Evolutionary conservation across 2,888 invertebrate genomes (phyloP), one percentile per base, ranked within the genome.

Genomic region (Barypeithes pellucidus): DNA sequence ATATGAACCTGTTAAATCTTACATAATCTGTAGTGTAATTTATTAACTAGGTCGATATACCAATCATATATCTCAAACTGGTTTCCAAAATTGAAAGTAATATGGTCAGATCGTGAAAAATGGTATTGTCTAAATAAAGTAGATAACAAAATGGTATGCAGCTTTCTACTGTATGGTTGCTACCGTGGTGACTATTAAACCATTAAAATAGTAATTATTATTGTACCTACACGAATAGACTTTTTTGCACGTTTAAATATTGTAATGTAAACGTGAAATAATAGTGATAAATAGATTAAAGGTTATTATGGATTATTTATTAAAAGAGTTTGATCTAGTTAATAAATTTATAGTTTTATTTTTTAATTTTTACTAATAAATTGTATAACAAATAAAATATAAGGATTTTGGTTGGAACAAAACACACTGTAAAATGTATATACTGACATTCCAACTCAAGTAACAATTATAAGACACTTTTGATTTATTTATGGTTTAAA

Each of bases 61-160:
- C 63, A 63, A 50, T 68, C 60, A 16, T 43, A 76, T 75, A 65
- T 73, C 70, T 76, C 66, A 74, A 76, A 78, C 78, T 76, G 75
- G 78, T 78, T 78, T 78, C 78, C 77, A 77, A 77, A 79, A 79
- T 76, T 75, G 79, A 79, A 79, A 79, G 79, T 79, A 76, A 68
- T 52, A 36, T 61, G 52, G 67, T 36, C 33, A 63, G 36, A 63
- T 63, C 61, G 29, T 61, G 33, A 61, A 61, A 61, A 45, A 45
- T 43, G 61, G 43, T 61, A 45, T 61, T 61, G 61, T 43, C 45
- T 61, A 61, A 61, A 45, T 45, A 43, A 22, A n/a, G 45, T 43
- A 45, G 43, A 61, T 61, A 45, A 16, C 24, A 61, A 57, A 59
- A 60, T 41, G 60, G 41, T 45, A 22, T 61, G 61, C 16, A 14